Conservation (phyloP, 2,888 invertebrate genomes). For the Erynnis tages region DNA sequence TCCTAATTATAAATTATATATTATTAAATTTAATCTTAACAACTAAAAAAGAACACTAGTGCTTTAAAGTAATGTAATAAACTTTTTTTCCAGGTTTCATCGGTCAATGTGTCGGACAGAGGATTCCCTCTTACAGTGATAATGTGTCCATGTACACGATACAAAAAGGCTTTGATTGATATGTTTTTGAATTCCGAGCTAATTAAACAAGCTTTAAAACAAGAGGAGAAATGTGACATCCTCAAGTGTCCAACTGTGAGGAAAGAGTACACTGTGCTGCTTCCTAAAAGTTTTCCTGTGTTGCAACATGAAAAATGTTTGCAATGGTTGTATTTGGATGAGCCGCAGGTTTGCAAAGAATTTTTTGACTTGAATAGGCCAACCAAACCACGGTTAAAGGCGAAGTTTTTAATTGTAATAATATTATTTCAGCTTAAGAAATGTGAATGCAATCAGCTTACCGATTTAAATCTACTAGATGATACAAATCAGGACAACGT, state of each 20-base stretch:
- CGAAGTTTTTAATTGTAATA: too few species aligned
- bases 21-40: too few species aligned
- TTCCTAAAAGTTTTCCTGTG: constrained; percentile 60
- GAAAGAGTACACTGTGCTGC: constrained; percentile 60
- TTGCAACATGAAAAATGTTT: constrained; percentile 56
- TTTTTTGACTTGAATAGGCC: too few species aligned
- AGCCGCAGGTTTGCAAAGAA: constrained; percentile 56
- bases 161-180: constrained; percentile 54
- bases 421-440: constrained; percentile 59
- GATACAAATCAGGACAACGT: constrained; percentile 69
- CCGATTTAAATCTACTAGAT: constrained; percentile 61
- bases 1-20: too few species aligned
- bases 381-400: too few species aligned
- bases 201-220: constrained; percentile 50
- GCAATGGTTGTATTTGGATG: constrained; percentile 63
- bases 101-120: constrained; percentile 48
- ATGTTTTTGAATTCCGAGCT: constrained; percentile 50
- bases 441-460: constrained; percentile 70
- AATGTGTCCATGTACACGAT: constrained; percentile 55
- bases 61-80: neutral
- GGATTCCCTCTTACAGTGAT: constrained; percentile 69
- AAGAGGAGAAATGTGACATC: constrained; percentile 49
- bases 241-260: constrained; percentile 49
- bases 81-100: constrained; percentile 47
- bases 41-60: too few species aligned